Percentiles rank a stretch among this genome's conserved stretches.
phyloP scores from a whole-genome alignment of 2,113 vertebrate genomes.

The Sinocyclocheilus maitianheensis region DNA sequence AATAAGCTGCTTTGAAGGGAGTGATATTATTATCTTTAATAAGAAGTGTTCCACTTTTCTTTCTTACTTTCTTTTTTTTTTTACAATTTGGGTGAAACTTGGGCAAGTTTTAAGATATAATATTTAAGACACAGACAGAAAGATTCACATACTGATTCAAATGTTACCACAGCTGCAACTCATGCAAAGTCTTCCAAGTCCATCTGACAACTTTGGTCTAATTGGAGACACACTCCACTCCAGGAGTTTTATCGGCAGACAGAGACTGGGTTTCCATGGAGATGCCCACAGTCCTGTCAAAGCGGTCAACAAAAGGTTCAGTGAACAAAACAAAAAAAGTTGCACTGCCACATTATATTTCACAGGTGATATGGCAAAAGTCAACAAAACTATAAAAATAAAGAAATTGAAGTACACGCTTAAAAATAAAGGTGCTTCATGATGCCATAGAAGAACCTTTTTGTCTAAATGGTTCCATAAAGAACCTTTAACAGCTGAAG shows the following conservation, averaged over 20 bases:
- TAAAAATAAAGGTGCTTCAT: too few relatives aligned
- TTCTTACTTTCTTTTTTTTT: too few relatives aligned
- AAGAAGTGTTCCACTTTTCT: not conserved
- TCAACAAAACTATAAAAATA: not conserved
- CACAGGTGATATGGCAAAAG: not conserved
- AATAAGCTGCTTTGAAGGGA: not conserved
- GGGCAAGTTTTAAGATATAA: too few relatives aligned
- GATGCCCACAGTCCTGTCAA: conserved; percentile 28
- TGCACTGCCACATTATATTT: not conserved
- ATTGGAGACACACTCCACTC: conserved; percentile 9
- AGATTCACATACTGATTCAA: not conserved
- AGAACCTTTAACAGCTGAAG: too few relatives aligned
- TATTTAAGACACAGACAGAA: not conserved
- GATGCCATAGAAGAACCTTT: too few relatives aligned
- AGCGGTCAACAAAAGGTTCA: not conserved
- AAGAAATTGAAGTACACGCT: too few relatives aligned
- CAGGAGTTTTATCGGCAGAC: not conserved
- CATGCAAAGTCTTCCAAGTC: not conserved
- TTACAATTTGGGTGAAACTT: too few relatives aligned
- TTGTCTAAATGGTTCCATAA: too few relatives aligned
- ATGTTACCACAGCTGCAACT: not conserved
- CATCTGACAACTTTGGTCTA: not conserved
- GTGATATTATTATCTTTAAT: not conserved
- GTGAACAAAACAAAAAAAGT: conserved; percentile 7
- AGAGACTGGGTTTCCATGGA: conserved; percentile 19